Percentiles rank a stretch among this genome's conserved stretches.
phyloP scores from a whole-genome alignment of 2,797 vertebrate genomes.

The Myotis pilosus region DNA sequence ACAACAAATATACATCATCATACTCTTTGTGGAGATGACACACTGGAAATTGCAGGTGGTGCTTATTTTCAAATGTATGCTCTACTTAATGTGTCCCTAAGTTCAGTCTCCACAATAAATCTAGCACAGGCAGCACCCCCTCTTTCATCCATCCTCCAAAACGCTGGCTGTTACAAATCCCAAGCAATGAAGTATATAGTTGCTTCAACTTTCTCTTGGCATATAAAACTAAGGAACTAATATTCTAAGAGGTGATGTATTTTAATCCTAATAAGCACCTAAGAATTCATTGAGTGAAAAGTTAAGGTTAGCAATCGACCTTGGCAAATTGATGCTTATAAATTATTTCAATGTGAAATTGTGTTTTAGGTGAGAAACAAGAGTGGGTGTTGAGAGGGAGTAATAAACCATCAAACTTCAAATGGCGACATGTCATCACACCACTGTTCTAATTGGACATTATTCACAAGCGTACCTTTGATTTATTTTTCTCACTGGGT shows the following conservation, averaged over 20 bases:
- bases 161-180: slow-evolving; percentile 48
- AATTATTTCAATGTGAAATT: slow-evolving; percentile 65
- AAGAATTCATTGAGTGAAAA: slow-evolving; percentile 61
- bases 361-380: slow-evolving; percentile 53
- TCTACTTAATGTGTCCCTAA: slow-evolving; percentile 74
- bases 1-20: slow-evolving; percentile 69
- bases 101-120: slow-evolving; percentile 77
- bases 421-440: slow-evolving; percentile 56
- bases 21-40: slow-evolving; percentile 65
- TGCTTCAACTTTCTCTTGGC: slow-evolving; percentile 56
- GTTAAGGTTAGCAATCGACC: slow-evolving; percentile 55
- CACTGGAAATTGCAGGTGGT: slow-evolving; percentile 75
- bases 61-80: slow-evolving; percentile 76
- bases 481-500: slow-evolving; percentile 71
- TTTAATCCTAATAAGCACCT: slow-evolving; percentile 67
- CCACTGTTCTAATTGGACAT: slow-evolving; percentile 41
- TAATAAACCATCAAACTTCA: slow-evolving; percentile 47
- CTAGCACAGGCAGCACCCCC: slow-evolving; percentile 15
- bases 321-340: slow-evolving; percentile 59
- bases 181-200: slow-evolving; percentile 17
- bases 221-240: background rate
- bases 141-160: slow-evolving; percentile 42
- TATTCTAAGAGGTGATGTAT: slow-evolving; percentile 60
- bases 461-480: slow-evolving; percentile 61
- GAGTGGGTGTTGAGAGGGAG: slow-evolving; percentile 66